Percentiles rank a stretch among this genome's conserved stretches.
phyloP scores from a whole-genome alignment of 1,140 invertebrate genomes.

The Bombus sibiricus region DNA sequence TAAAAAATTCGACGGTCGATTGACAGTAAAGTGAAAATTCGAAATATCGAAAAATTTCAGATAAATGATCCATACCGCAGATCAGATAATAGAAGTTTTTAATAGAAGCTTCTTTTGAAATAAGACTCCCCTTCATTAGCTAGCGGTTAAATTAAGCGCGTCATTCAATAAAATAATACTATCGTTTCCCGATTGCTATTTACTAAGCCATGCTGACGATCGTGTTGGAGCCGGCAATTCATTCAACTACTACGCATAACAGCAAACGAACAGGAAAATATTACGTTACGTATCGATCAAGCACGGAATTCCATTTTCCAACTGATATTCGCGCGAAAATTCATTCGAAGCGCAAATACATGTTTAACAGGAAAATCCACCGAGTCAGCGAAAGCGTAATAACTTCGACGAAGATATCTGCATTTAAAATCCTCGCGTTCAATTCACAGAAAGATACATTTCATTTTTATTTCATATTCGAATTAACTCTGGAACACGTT shows the following conservation, averaged over 20 bases:
- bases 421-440: not conserved
- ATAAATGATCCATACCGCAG: too few relatives aligned
- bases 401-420: not conserved
- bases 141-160: not conserved
- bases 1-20: too few relatives aligned
- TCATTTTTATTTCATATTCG: not conserved
- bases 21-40: not conserved
- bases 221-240: not conserved
- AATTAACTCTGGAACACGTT: not conserved
- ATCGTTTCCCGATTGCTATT: not conserved
- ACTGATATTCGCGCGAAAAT: not conserved
- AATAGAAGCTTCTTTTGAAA: not conserved
- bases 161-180: not conserved
- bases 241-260: not conserved
- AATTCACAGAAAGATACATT: not conserved
- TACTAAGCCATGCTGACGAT: not conserved
- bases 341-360: not conserved
- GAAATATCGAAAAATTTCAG: not conserved
- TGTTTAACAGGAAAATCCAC: not conserved
- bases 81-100: not conserved
- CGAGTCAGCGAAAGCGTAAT: not conserved
- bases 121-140: not conserved
- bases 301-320: not conserved
- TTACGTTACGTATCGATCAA: slow-evolving; percentile 9
- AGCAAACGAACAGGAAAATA: not conserved